Percentiles rank a stretch among this genome's conserved stretches.
Evolutionary conservation across 2,888 invertebrate species (phyloP).

Genomic region (Boloria selene): DNA sequence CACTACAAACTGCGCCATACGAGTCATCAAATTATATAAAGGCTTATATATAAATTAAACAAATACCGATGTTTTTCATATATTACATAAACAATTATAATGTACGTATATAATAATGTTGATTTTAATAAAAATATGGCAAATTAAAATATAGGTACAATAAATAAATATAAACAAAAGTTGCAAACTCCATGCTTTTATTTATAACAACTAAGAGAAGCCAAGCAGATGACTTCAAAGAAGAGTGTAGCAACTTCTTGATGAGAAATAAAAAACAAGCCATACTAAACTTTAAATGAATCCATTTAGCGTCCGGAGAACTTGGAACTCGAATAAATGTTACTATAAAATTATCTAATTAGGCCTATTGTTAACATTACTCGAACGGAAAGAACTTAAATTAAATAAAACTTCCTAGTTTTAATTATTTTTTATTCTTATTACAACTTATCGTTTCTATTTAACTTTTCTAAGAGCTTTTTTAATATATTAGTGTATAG

Average conservation of each 20-base stretch:
- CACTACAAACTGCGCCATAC: too few relatives aligned
- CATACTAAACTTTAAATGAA: slow-evolving; percentile 23
- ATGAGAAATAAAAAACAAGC: slow-evolving; percentile 2
- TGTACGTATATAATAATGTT: neutral
- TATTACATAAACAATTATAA: neutral
- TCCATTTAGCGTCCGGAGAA: slow-evolving; percentile 17
- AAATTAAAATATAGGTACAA: too few relatives aligned
- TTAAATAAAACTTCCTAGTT: neutral
- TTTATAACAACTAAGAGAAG: slow-evolving; percentile 5
- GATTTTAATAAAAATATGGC: too few relatives aligned
- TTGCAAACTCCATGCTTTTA: slow-evolving; percentile 11
- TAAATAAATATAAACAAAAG: neutral
- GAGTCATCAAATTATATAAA: neutral
- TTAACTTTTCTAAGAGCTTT: neutral
- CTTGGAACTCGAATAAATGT: slow-evolving; percentile 4
- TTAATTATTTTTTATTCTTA: neutral
- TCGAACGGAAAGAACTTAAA: neutral
- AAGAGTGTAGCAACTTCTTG: slow-evolving; percentile 11
- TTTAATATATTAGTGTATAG: too few relatives aligned
- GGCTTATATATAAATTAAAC: slow-evolving; percentile 2
- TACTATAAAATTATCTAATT: neutral
- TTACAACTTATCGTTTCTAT: slow-evolving; percentile 2
- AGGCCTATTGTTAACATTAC: neutral
- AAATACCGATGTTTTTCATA: neutral
- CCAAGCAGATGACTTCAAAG: slow-evolving; percentile 12